Evolutionary conservation across 2,888 invertebrate species (phyloP).

Genomic region (Drosophila prostipennis): DNA sequence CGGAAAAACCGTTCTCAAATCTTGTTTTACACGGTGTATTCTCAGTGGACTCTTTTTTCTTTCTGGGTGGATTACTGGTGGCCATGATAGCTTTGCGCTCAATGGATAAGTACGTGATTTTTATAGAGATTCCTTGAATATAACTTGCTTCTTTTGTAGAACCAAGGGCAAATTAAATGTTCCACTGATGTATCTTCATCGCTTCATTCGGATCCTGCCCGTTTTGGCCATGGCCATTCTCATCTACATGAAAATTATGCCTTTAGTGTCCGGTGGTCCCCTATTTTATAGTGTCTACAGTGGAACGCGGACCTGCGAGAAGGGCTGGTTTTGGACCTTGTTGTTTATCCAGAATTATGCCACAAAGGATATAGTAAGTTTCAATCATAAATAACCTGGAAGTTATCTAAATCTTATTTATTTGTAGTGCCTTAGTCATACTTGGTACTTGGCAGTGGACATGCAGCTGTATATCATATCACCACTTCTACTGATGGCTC

Average conservation of each 20-base stretch:
- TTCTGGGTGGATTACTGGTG: constrained; percentile 86
- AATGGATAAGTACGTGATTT: constrained; percentile 51
- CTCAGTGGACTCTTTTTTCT: constrained; percentile 87
- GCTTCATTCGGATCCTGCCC: constrained; percentile 84
- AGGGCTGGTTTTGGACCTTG: constrained; percentile 84
- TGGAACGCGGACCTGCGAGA: constrained; percentile 78
- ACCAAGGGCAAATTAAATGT: constrained; percentile 62
- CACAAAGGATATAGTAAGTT: constrained; percentile 70
- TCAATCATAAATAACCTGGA: too few species aligned
- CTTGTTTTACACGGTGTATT: constrained; percentile 81
- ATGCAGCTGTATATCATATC: constrained; percentile 86
- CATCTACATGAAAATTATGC: constrained; percentile 83
- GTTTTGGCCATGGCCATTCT: constrained; percentile 84
- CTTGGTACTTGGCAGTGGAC: constrained; percentile 86
- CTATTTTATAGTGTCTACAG: constrained; percentile 82
- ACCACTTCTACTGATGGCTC: constrained; percentile 85
- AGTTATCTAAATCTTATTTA: background rate
- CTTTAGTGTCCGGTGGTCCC: constrained; percentile 84
- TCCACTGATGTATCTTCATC: constrained; percentile 73
- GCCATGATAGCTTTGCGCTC: constrained; percentile 69
- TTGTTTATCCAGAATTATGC: constrained; percentile 85
- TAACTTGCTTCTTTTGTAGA: constrained; percentile 55
- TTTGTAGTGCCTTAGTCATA: constrained; percentile 84
- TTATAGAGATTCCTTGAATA: background rate
- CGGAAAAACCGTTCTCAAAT: constrained; percentile 30